A percentile compares a stretch with the other conserved stretches of the same genome.
phyloP scores from a whole-genome alignment of 2,797 vertebrate species.

The Borostomias antarcticus region DNA sequence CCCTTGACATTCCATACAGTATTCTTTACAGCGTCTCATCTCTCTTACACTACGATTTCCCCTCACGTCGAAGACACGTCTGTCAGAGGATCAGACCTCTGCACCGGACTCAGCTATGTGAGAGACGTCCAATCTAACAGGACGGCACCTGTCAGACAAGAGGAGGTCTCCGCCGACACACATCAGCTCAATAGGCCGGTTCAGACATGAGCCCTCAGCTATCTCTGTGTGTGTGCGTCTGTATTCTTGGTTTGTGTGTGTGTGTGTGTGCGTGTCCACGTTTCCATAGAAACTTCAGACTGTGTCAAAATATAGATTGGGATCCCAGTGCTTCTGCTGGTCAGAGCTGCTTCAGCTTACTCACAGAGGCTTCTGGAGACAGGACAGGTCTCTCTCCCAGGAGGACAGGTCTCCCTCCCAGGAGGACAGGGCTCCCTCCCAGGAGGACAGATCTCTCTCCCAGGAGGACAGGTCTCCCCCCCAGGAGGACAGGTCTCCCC shows the following conservation, averaged over 20 bases:
- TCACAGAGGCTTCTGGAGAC: conserved; percentile 48
- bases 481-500: too few relatives aligned
- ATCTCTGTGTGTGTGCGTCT: background rate
- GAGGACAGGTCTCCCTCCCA: too few relatives aligned
- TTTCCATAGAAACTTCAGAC: conserved; percentile 65
- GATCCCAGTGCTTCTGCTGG: conserved; percentile 55
- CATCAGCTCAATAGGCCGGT: conserved; percentile 45
- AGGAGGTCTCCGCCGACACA: conserved; percentile 49
- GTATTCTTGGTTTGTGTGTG: too few relatives aligned
- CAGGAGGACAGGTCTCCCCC: too few relatives aligned
- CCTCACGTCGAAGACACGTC: background rate
- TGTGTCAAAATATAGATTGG: conserved; percentile 53
- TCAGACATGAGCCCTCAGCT: conserved; percentile 32
- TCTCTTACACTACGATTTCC: conserved; percentile 15
- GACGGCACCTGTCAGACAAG: conserved; percentile 45
- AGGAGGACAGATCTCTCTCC: too few relatives aligned
- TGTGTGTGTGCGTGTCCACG: conserved; percentile 6
- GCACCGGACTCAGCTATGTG: too few relatives aligned
- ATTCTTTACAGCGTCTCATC: conserved; percentile 11
- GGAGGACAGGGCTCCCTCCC: too few relatives aligned
- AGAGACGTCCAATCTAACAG: conserved; percentile 39
- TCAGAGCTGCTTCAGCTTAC: conserved; percentile 68
- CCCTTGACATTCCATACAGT: background rate
- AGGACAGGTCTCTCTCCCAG: conserved; percentile 46
- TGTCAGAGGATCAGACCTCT: conserved; percentile 20